Evolutionary conservation across 2,113 vertebrate species (phyloP).

Genomic region (Clarias batrachus): DNA sequence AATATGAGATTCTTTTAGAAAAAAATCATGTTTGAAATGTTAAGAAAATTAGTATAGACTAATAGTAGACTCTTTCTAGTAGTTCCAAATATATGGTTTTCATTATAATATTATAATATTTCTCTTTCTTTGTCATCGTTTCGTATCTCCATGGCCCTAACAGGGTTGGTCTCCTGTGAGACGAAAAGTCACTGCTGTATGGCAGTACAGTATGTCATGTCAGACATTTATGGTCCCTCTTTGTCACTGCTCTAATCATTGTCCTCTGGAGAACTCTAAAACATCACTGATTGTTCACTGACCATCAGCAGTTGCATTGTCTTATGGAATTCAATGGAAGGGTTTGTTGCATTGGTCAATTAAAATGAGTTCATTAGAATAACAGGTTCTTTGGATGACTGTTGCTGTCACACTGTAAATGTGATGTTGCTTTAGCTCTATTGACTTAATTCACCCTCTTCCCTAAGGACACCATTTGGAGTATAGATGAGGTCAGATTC

Average conservation of each 20-base stretch:
- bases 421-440: too few species aligned
- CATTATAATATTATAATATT: too few species aligned
- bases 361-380: too few species aligned
- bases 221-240: not conserved
- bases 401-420: too few species aligned
- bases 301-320: too few species aligned
- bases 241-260: not conserved
- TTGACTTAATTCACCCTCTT: not conserved
- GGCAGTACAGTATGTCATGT: too few species aligned
- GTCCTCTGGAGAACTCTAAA: not conserved
- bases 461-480: not conserved
- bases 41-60: not conserved
- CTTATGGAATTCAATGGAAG: too few species aligned
- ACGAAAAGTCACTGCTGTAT: not conserved
- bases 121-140: not conserved
- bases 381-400: too few species aligned
- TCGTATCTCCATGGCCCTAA: not conserved
- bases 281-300: too few species aligned
- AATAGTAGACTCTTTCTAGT: not conserved
- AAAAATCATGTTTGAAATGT: not conserved
- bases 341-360: too few species aligned
- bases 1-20: too few species aligned
- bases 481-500: not conserved
- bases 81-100: not conserved
- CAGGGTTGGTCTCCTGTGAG: not conserved